Evolutionary conservation across 2,113 vertebrate species (phyloP), one percentile per base, ranked within the genome.

Genomic region (Oncorhynchus kisutch): DNA sequence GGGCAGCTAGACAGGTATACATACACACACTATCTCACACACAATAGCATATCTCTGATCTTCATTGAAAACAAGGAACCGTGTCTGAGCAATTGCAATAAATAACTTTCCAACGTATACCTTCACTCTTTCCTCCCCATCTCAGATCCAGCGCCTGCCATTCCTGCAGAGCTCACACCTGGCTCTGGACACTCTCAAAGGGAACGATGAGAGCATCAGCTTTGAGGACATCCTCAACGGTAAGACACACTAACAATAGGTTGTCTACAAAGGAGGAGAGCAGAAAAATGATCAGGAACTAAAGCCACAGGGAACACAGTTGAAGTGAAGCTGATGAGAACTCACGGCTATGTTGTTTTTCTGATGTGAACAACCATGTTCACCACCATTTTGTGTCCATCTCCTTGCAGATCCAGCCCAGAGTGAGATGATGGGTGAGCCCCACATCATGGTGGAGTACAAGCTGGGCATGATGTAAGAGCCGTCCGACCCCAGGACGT

Each of bases 181-280:
- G 76, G 94, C 96, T 11, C 82, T 99, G 68, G 97, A 99, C 86
- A 97, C 95, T 4, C 93, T 99, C 87, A 92, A 92, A 78, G 96
- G 96, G 72, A 95, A 86, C 4, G 95, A 97, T 77, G 96, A 97
- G 62, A 89, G 82, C 81, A 94, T 99, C 45, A 88, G 95, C 69
- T 99, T 99, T 91, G 96, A 99, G 85, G 97, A 99, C 86, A 93
- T 99, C 83, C 95, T 99, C 82, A 96, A 94, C 48, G 97, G 98
- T 98, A 91, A 94, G 59, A 45, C 18, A 14, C 45, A 13, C n/a
- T 64, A 14, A 14, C 3, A 27, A n/a, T 3, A 34, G 29, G 20
- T 6, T n/a, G 24, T 24, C 13, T 48, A 6, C 0, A 29, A 22
- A 49, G 49, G 8, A 22, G 6, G 4, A 66, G 12, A 14, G 48